These are phyloP conservation scores for Apis dorsata DNA, from an alignment of 1,140 invertebrate species.

Conservation along the genomic window DNA sequence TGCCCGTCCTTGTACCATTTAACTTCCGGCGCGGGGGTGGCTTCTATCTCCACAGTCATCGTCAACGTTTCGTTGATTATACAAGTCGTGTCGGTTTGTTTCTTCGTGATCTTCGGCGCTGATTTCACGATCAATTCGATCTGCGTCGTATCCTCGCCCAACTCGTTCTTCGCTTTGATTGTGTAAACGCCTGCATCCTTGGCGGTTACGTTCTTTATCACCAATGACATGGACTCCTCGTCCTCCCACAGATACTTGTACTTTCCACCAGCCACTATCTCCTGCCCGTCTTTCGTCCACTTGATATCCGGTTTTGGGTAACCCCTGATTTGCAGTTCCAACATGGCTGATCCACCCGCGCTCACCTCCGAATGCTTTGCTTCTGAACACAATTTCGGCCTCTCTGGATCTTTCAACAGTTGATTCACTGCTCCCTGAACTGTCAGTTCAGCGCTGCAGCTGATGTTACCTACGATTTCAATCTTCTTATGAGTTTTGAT, in stretches of 20 bases:
- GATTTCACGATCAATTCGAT: conserved; percentile 89
- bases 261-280: conserved; percentile 89
- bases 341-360: conserved; percentile 94
- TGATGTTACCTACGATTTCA: conserved; percentile 89
- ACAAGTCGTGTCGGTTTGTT: conserved; percentile 87
- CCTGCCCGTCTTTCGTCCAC: conserved; percentile 92
- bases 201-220: conserved; percentile 92
- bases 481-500: neutral
- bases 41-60: conserved; percentile 91
- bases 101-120: conserved; percentile 90
- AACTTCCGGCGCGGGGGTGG: conserved; percentile 89
- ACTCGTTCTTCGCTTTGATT: conserved; percentile 92
- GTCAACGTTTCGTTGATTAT: conserved; percentile 85
- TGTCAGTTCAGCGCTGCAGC: conserved; percentile 94
- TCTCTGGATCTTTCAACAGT: conserved; percentile 89
- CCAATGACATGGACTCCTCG: conserved; percentile 92
- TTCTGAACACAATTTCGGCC: conserved; percentile 88
- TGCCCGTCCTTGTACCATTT: conserved; percentile 93
- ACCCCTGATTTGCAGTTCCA: conserved; percentile 94
- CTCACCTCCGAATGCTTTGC: conserved; percentile 87
- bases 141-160: conserved; percentile 89
- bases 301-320: conserved; percentile 95
- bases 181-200: conserved; percentile 93
- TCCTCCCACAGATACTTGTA: conserved; percentile 95
- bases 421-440: conserved; percentile 93